Conservation (phyloP, 1,140 invertebrate genomes). For the Listronotus bonariensis region DNA sequence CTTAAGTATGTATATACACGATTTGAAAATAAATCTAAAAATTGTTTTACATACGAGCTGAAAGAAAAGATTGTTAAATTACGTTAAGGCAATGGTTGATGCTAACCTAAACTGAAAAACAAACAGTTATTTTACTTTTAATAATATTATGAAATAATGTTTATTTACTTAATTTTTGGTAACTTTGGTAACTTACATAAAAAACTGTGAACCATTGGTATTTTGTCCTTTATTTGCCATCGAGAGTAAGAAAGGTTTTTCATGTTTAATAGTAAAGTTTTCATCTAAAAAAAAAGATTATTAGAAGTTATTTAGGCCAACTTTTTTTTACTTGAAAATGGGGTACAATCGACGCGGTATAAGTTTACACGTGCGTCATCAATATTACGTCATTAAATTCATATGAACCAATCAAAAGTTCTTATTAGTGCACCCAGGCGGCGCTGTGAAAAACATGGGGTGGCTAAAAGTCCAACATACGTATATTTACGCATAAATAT, state of each 20-base stretch:
- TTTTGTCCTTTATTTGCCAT: slow-evolving; percentile 97
- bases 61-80: slow-evolving; percentile 33
- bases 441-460: neutral
- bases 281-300: slow-evolving; percentile 79
- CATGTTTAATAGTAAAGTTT: slow-evolving; percentile 88
- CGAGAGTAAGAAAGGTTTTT: slow-evolving; percentile 82
- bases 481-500: too few species aligned
- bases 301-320: too few species aligned
- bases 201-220: slow-evolving; percentile 98
- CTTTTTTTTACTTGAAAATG: too few species aligned
- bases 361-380: too few species aligned
- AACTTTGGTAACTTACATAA: slow-evolving; percentile 73
- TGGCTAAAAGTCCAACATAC: too few species aligned
- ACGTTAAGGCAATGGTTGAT: slow-evolving; percentile 10
- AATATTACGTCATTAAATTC: too few species aligned
- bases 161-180: too few species aligned
- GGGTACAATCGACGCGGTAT: too few species aligned
- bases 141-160: neutral
- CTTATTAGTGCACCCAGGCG: too few species aligned
- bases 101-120: slow-evolving; percentile 10
- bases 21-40: slow-evolving; percentile 31
- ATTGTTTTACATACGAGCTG: slow-evolving; percentile 35
- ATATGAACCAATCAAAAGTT: too few species aligned
- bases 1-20: slow-evolving; percentile 21
- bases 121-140: too few species aligned